Evolutionary conservation across 2,113 vertebrate species (phyloP), one percentile per base, ranked within the genome.

Genomic region (Pantherophis guttatus): DNA sequence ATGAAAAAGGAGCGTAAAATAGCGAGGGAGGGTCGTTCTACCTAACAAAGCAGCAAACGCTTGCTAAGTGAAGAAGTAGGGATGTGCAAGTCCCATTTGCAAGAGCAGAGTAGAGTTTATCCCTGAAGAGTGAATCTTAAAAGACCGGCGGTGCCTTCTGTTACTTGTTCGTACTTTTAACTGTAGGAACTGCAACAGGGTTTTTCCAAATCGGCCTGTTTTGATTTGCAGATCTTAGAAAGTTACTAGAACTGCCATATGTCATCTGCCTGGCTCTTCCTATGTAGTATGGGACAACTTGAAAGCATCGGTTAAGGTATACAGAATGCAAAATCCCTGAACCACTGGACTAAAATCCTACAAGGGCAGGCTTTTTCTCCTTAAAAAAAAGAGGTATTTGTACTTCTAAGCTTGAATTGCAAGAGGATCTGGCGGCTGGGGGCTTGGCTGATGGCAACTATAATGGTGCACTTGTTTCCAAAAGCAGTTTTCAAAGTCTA

Each of bases 391-490:
- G 75, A 21, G 33, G 17, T 21, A 23, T 90, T 33, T 89, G 53
- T 44, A 12, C 87, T 89, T 90, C 52, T 48, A 58, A 89, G 70
- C 85, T 58, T 50, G 10, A 54, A 48, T 52, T 75, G 59, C 86
- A 59, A 88, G 89, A n/a, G 57, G 48, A 86, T 24, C 48, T 90
- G n/a, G 13, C 52, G 89, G 13, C 52, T 92, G 58, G 86, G 86
- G 58, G 91, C 57, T 87, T 44, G 21, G 88, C 39, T 53, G 10
- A 44, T 5, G 58, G 23, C 52, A 39, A 21, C 48, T n/a, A 62
- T 44, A 93, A 93, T 62, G 81, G 89, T 59, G 57, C n/a, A 39
- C 88, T 90, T 90, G 92, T 93, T 90, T 87, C 81, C 33, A 87
- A 53, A 33, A n/a, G 88, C 21, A 44, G 92, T n/a, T 52, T 53